Conservation (phyloP, 2,113 vertebrate species). For the Archocentrus centrarchus region DNA sequence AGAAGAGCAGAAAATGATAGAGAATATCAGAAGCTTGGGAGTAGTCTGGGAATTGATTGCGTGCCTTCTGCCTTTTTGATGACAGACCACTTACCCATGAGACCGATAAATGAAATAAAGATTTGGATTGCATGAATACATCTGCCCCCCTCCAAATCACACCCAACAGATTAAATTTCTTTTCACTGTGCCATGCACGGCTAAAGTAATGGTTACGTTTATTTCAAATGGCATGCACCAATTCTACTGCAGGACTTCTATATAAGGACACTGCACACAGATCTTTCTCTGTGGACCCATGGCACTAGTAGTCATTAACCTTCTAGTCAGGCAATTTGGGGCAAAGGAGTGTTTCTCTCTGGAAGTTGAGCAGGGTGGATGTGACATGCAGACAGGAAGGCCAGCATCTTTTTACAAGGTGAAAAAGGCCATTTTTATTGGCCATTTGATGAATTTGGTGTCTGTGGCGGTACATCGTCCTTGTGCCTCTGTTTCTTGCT, state of each 20-base stretch:
- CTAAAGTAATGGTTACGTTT: slow-evolving; percentile 41
- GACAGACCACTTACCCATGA: slow-evolving; percentile 45
- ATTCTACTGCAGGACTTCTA: slow-evolving; percentile 17
- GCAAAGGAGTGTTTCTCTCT: slow-evolving; percentile 55
- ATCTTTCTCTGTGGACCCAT: slow-evolving; percentile 33
- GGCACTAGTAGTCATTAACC: slow-evolving; percentile 72
- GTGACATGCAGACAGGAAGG: slow-evolving; percentile 47
- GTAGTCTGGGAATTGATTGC: slow-evolving; percentile 55
- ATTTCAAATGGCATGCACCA: slow-evolving; percentile 39
- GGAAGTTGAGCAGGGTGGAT: slow-evolving; percentile 24
- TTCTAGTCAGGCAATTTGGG: slow-evolving; percentile 76
- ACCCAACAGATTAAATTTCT: slow-evolving; percentile 17
- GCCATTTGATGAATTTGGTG: slow-evolving; percentile 72
- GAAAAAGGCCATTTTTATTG: slow-evolving; percentile 72
- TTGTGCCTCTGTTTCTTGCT: slow-evolving; percentile 24
- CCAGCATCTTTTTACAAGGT: slow-evolving; percentile 50
- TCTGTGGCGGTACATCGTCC: slow-evolving; percentile 46
- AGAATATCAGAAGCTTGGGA: slow-evolving; percentile 16
- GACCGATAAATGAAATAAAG: slow-evolving; percentile 4
- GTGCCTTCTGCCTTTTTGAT: slow-evolving; percentile 30
- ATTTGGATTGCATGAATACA: slow-evolving; percentile 8
- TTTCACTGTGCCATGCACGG: neutral
- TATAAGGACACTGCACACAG: slow-evolving; percentile 30
- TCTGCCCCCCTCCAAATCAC: neutral
- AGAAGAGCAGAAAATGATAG: slow-evolving; percentile 24